These are phyloP conservation scores for Apis mellifera DNA, from an alignment of 1,140 invertebrate genomes.

Conservation along the genomic window DNA sequence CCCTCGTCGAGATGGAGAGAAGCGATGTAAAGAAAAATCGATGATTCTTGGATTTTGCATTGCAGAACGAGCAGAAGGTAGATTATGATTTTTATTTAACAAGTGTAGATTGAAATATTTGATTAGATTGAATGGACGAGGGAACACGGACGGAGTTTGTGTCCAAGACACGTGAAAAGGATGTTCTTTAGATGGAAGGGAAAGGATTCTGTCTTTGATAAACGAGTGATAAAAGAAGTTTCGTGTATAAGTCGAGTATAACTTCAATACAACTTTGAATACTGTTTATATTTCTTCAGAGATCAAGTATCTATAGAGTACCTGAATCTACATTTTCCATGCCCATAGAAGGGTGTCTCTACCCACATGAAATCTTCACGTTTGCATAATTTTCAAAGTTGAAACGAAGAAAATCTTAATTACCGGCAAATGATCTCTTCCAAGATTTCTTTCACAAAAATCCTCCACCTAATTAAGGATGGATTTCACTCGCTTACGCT, in stretches of 20 bases:
- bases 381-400: too few species aligned
- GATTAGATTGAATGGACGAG: not conserved
- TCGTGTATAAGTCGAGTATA: not conserved
- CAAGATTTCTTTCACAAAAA: not conserved
- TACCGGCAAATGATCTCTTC: not conserved
- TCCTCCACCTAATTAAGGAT: not conserved
- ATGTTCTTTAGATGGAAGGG: not conserved
- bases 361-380: not conserved
- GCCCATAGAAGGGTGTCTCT: too few species aligned
- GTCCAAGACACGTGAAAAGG: not conserved
- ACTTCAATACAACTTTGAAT: not conserved
- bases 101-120: not conserved
- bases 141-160: too few species aligned
- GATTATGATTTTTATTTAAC: not conserved
- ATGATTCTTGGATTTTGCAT: not conserved
- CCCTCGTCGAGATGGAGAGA: too few species aligned
- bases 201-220: not conserved
- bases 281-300: too few species aligned
- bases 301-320: too few species aligned
- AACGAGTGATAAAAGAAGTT: not conserved
- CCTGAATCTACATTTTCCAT: not conserved
- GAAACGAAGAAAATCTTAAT: not conserved
- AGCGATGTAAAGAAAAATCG: not conserved
- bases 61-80: too few species aligned
- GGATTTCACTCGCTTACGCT: slow-evolving; percentile 14